These are phyloP conservation scores for Microctonus hyperodae DNA, from an alignment of 2,888 invertebrate species.

Conservation along the genomic window DNA sequence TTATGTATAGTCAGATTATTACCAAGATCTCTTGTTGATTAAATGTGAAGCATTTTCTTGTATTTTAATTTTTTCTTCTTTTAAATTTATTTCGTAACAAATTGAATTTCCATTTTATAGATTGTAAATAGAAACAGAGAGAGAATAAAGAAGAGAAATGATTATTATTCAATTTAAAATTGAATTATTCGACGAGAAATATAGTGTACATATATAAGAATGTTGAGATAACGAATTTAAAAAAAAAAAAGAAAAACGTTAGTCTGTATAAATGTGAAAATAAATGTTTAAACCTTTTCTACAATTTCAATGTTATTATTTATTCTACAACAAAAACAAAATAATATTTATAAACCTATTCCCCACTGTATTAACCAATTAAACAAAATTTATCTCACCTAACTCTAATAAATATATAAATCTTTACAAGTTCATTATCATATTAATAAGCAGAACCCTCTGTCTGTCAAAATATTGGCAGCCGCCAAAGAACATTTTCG, in stretches of 20 bases:
- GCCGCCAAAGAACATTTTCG: slow-evolving; percentile 41
- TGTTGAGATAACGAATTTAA: slow-evolving; percentile 10
- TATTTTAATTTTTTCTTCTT: not conserved
- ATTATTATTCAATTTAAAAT: slow-evolving; percentile 13
- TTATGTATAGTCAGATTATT: slow-evolving; percentile 33
- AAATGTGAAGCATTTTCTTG: too few relatives aligned
- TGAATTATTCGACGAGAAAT: slow-evolving; percentile 21
- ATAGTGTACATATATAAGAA: slow-evolving; percentile 36
- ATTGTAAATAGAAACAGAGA: slow-evolving; percentile 5
- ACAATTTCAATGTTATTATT: slow-evolving; percentile 26
- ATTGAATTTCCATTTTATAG: not conserved
- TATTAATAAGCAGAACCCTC: slow-evolving; percentile 59
- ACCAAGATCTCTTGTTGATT: slow-evolving; percentile 33
- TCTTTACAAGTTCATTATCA: slow-evolving; percentile 43
- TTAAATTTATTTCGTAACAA: slow-evolving; percentile 31
- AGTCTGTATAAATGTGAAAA: slow-evolving; percentile 43
- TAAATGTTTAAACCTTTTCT: slow-evolving; percentile 50
- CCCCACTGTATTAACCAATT: too few relatives aligned
- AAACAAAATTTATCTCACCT: too few relatives aligned
- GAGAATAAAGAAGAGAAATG: slow-evolving; percentile 5
- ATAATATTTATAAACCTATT: too few relatives aligned
- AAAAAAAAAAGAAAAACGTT: slow-evolving; percentile 18
- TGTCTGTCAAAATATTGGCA: slow-evolving; percentile 58
- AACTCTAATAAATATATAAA: not conserved
- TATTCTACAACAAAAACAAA: not conserved